Conservation (phyloP, 1,140 invertebrate species). For the Drosophila athabasca region DNA sequence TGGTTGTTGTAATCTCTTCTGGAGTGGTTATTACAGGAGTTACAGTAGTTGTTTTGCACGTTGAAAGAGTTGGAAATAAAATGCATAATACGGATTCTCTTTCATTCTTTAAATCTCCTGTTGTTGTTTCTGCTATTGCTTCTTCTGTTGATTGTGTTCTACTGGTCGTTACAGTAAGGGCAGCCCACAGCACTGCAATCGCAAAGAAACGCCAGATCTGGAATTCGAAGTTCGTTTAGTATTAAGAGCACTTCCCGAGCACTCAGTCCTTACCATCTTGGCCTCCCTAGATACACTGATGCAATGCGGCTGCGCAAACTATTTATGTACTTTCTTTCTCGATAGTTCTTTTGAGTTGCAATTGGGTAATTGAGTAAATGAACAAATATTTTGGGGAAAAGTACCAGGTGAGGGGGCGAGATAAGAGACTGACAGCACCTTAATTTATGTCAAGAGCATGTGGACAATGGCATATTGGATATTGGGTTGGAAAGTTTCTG, state of each 20-base stretch:
- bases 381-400: too few relatives aligned
- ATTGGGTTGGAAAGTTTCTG: too few relatives aligned
- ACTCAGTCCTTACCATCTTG: conserved; percentile 15
- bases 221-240: neutral
- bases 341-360: conserved; percentile 5
- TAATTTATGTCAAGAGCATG: too few relatives aligned
- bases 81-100: neutral
- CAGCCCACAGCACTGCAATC: neutral
- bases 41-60: neutral
- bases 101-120: neutral
- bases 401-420: neutral
- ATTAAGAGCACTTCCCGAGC: neutral
- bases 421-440: conserved; percentile 6
- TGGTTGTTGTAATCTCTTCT: neutral
- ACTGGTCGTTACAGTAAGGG: neutral
- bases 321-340: conserved; percentile 9
- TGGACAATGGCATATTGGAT: too few relatives aligned
- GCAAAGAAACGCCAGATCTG: neutral
- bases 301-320: neutral
- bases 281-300: neutral
- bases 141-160: neutral
- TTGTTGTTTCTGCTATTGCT: neutral
- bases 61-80: neutral
- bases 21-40: neutral
- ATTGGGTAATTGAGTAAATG: too few relatives aligned